Conservation (phyloP, 2,113 vertebrate species). For the Pluvianellus socialis region DNA sequence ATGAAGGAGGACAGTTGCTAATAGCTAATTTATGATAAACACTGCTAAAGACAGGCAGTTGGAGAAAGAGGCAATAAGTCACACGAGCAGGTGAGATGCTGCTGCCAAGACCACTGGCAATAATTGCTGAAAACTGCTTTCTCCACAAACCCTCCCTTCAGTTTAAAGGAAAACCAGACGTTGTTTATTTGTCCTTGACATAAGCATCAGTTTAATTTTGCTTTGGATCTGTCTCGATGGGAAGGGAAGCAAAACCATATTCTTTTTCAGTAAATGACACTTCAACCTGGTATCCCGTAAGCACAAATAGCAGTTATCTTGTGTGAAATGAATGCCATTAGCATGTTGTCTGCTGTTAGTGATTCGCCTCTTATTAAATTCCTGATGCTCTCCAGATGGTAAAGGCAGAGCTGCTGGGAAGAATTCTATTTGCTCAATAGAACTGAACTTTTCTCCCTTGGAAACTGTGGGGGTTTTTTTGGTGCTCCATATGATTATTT, state of each 20-base stretch:
- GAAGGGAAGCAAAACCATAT: neutral
- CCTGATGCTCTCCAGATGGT: neutral
- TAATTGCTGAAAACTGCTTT: neutral
- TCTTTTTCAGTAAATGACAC: neutral
- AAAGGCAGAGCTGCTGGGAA: neutral
- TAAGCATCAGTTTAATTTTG: neutral
- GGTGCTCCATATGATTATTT: conserved; percentile 1
- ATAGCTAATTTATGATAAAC: neutral
- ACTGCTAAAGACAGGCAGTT: neutral
- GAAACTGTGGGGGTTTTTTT: neutral
- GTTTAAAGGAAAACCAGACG: neutral
- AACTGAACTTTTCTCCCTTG: neutral
- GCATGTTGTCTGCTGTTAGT: neutral
- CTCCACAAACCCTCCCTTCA: neutral
- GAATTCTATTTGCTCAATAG: neutral
- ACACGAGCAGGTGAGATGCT: neutral
- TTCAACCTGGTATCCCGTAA: neutral
- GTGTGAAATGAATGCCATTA: neutral
- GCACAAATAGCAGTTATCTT: neutral
- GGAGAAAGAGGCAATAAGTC: neutral
- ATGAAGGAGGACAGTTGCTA: neutral
- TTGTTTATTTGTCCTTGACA: neutral
- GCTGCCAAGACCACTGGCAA: neutral
- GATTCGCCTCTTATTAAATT: neutral
- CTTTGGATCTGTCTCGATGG: accelerated